These are phyloP conservation scores for Mixornis gularis DNA, from an alignment of 2,113 vertebrate species.

Conservation along the genomic window DNA sequence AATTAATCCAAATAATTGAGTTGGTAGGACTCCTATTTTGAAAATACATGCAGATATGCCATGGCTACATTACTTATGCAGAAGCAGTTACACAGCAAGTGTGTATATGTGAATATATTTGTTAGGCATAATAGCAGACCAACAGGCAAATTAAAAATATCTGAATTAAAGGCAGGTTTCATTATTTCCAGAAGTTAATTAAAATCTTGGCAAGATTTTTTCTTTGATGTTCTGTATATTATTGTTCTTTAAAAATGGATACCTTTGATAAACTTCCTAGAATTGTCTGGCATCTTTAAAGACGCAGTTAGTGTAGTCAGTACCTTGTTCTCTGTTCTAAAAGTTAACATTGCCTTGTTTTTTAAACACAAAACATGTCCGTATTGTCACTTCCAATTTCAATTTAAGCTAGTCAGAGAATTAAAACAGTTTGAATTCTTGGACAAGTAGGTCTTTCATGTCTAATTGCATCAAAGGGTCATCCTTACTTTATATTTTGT, in stretches of 20 bases:
- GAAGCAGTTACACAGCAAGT: not conserved
- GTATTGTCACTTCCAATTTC: not conserved
- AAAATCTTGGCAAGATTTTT: conserved; percentile 14
- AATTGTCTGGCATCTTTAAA: conserved; percentile 33
- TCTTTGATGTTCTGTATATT: conserved; percentile 1
- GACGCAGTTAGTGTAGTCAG: fast-evolving
- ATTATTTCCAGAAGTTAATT: conserved; percentile 23
- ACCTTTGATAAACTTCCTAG: conserved; percentile 42
- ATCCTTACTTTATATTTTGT: not conserved
- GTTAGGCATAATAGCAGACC: not conserved
- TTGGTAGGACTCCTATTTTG: not conserved
- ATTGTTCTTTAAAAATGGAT: conserved; percentile 32
- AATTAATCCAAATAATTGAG: not conserved
- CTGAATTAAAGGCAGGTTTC: not conserved
- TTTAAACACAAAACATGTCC: not conserved
- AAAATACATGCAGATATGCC: not conserved
- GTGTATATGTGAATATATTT: not conserved
- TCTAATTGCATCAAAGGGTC: not conserved
- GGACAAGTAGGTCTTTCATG: not conserved
- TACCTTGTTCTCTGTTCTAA: not conserved
- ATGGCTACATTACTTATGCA: not conserved
- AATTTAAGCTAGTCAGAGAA: not conserved
- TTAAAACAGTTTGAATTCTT: not conserved
- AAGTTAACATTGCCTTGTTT: conserved; percentile 5
- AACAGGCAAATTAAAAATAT: not conserved